Percentiles rank a stretch among this genome's conserved stretches.
Evolutionary conservation across 1,140 invertebrate genomes (phyloP).

Genomic region (Diachasma alloeum): DNA sequence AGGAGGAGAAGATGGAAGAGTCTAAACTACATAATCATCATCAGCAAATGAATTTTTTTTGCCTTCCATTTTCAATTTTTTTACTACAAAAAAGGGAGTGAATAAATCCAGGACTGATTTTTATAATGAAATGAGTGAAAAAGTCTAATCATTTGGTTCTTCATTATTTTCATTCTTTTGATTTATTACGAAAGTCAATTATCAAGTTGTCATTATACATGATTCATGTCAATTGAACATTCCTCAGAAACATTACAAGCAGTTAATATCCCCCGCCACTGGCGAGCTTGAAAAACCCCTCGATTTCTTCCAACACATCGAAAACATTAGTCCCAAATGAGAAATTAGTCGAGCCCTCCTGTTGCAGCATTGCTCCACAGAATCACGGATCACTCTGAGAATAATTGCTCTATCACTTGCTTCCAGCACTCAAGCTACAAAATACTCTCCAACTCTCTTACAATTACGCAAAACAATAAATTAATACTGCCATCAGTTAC

Average conservation of each 20-base stretch:
- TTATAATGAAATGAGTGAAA: background rate
- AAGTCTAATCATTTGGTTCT: background rate
- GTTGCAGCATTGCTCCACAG: background rate
- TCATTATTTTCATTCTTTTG: background rate
- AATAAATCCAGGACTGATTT: background rate
- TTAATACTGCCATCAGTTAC: background rate
- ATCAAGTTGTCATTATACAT: background rate
- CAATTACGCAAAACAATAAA: background rate
- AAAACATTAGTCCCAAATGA: background rate
- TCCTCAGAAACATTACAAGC: no score
- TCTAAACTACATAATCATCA: conserved; percentile 56
- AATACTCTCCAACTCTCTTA: background rate
- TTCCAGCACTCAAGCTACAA: background rate
- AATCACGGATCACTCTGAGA: background rate
- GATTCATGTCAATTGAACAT: no score
- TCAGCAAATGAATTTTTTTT: conserved; percentile 46
- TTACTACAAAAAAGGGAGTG: background rate
- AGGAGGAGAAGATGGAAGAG: no score
- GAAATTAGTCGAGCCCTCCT: background rate
- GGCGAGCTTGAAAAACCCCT: no score
- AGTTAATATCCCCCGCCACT: no score
- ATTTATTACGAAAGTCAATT: background rate
- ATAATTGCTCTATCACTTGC: background rate
- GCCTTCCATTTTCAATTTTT: background rate
- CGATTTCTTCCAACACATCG: background rate